Conservation (phyloP, 2,888 invertebrate species). For the Nasonia oneida region DNA sequence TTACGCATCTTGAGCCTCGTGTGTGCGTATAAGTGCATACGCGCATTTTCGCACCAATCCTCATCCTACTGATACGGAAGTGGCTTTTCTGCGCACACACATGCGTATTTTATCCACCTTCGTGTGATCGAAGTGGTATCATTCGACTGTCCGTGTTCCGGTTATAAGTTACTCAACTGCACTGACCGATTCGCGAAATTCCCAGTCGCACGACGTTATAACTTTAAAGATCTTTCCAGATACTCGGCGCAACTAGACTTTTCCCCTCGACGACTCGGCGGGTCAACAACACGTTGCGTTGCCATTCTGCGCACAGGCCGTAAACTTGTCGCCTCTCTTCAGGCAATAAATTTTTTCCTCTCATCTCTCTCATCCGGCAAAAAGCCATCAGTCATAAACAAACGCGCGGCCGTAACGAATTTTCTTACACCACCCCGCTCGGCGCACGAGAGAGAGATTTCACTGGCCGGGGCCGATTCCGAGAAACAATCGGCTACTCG, state of each 20-base stretch:
- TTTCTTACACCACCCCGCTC: not conserved
- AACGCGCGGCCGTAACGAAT: conserved; percentile 25
- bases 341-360: conserved; percentile 23
- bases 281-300: conserved; percentile 33
- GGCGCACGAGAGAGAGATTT: conserved; percentile 1
- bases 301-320: not conserved
- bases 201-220: not conserved
- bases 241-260: not conserved
- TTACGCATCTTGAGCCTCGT: conserved; percentile 31
- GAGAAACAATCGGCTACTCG: conserved; percentile 24
- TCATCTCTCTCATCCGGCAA: not conserved
- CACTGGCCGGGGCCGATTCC: conserved; percentile 14
- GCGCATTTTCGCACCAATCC: not conserved
- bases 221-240: not conserved
- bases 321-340: conserved; percentile 32
- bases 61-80: conserved; percentile 35
- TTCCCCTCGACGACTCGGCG: too few species aligned
- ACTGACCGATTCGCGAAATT: not conserved
- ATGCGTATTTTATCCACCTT: not conserved
- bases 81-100: conserved; percentile 9
- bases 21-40: not conserved
- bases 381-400: conserved; percentile 25
- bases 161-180: too few species aligned
- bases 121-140: not conserved
- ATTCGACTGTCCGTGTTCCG: too few species aligned